phyloP scores from a whole-genome alignment of 2,888 invertebrate species.

The Liposcelis brunnea region DNA sequence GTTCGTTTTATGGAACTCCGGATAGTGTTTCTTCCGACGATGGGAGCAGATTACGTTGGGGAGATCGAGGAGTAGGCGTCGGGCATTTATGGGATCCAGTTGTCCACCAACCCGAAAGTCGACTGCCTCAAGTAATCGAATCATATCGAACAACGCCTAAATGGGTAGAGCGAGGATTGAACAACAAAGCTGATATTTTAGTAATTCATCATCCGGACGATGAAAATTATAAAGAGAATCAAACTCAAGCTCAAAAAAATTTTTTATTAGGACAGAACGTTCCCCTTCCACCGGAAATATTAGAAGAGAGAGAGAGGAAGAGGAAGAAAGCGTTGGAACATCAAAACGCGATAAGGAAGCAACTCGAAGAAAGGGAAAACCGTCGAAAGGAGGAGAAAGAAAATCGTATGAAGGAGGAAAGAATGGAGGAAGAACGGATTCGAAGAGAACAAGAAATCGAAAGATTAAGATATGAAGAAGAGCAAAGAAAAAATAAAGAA shows the following conservation, averaged over 20 bases:
- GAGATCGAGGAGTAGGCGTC: slow-evolving; percentile 48
- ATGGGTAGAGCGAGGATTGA: slow-evolving; percentile 39
- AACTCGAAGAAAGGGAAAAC: slow-evolving; percentile 67
- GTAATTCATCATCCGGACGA: slow-evolving; percentile 35
- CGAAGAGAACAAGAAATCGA: slow-evolving; percentile 55
- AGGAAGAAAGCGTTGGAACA: slow-evolving; percentile 69
- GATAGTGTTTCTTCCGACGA: slow-evolving; percentile 19
- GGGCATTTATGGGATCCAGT: slow-evolving; percentile 49
- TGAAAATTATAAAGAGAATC: no score
- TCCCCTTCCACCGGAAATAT: slow-evolving; percentile 58
- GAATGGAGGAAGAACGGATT: slow-evolving; percentile 61
- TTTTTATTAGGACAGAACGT: slow-evolving; percentile 75
- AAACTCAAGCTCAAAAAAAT: neutral
- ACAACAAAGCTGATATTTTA: slow-evolving; percentile 37
- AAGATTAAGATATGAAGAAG: slow-evolving; percentile 48
- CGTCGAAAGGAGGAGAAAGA: slow-evolving; percentile 60
- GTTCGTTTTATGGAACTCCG: slow-evolving; percentile 13
- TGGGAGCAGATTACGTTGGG: slow-evolving; percentile 55
- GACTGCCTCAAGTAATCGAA: slow-evolving; percentile 30
- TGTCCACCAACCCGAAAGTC: slow-evolving; percentile 29
- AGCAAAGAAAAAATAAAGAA: slow-evolving; percentile 29
- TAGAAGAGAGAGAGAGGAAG: slow-evolving; percentile 65
- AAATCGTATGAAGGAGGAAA: slow-evolving; percentile 54
- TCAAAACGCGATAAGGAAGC: slow-evolving; percentile 69
- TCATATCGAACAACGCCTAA: slow-evolving; percentile 31